A percentile compares a stretch with the other conserved stretches of the same genome.
Evolutionary conservation across 2,797 vertebrate species (phyloP).

Genomic region (Rousettus madagascariensis): DNA sequence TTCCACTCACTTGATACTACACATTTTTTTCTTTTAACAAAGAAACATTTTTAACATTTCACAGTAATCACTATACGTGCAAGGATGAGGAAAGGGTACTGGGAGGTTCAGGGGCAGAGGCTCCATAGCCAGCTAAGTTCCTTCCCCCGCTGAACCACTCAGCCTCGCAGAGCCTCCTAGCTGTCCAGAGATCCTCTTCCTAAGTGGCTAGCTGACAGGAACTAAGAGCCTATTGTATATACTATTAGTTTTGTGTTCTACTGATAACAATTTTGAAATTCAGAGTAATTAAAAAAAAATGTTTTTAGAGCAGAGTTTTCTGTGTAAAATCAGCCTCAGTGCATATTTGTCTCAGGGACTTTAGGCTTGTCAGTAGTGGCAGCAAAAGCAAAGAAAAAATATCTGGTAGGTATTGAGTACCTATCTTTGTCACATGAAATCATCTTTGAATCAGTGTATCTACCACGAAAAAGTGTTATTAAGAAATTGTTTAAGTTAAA

Average conservation of each 20-base stretch:
- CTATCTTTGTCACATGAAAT: background rate
- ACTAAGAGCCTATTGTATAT: background rate
- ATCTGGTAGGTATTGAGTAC: background rate
- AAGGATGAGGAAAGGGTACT: background rate
- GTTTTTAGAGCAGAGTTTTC: slow-evolving; percentile 16
- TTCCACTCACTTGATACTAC: background rate
- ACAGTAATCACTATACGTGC: background rate
- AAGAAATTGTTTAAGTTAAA: slow-evolving; percentile 53
- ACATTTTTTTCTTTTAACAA: background rate
- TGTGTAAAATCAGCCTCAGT: background rate
- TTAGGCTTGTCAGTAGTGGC: background rate
- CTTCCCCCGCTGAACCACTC: background rate
- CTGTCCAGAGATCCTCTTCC: background rate
- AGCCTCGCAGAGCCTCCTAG: background rate
- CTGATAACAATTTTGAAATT: background rate
- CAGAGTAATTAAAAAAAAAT: background rate
- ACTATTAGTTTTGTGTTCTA: background rate
- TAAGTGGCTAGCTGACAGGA: background rate
- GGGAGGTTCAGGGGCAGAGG: background rate
- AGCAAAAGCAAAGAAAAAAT: background rate
- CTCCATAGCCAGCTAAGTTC: background rate
- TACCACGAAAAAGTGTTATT: slow-evolving; percentile 58
- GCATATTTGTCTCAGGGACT: background rate
- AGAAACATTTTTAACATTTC: slow-evolving; percentile 16
- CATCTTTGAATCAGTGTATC: slow-evolving; percentile 7